Conservation (phyloP, 2,113 vertebrate genomes). For the Menidia beryllina region DNA sequence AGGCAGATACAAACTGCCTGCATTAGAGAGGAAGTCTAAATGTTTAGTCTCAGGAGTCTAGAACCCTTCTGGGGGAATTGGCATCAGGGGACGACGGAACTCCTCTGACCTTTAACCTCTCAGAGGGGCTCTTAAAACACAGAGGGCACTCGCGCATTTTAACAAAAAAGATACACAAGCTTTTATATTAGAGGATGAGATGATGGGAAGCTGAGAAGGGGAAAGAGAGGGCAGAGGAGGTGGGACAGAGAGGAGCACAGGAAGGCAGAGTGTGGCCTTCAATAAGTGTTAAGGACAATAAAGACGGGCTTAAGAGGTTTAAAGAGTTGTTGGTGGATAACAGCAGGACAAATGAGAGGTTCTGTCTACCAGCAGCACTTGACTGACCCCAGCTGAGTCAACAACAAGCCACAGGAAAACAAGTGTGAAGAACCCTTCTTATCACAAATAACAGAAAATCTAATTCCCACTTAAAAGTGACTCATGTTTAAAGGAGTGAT, state of each 20-base stretch:
- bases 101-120: conserved; percentile 66
- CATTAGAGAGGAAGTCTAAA: conserved; percentile 73
- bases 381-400: conserved; percentile 81
- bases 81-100: conserved; percentile 39
- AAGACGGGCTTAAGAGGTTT: conserved; percentile 71
- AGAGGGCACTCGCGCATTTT: conserved; percentile 19
- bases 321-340: conserved; percentile 69
- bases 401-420: conserved; percentile 68
- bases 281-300: conserved; percentile 80
- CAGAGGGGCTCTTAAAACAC: conserved; percentile 64
- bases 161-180: conserved; percentile 36
- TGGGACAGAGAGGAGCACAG: conserved; percentile 44
- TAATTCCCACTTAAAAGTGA: conserved; percentile 26
- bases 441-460: conserved; percentile 40
- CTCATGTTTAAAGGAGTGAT: conserved; percentile 1
- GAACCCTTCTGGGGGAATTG: conserved; percentile 59
- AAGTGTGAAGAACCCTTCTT: conserved; percentile 51
- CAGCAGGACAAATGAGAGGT: conserved; percentile 77
- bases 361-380: conserved; percentile 65
- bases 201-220: conserved; percentile 22
- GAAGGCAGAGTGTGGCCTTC: conserved; percentile 63
- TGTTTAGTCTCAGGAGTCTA: conserved; percentile 52
- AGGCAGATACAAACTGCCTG: conserved; percentile 32
- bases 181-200: conserved; percentile 31
- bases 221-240: conserved; percentile 31